Conservation (phyloP, 2,888 invertebrate species). For the Drosophila testacea region DNA sequence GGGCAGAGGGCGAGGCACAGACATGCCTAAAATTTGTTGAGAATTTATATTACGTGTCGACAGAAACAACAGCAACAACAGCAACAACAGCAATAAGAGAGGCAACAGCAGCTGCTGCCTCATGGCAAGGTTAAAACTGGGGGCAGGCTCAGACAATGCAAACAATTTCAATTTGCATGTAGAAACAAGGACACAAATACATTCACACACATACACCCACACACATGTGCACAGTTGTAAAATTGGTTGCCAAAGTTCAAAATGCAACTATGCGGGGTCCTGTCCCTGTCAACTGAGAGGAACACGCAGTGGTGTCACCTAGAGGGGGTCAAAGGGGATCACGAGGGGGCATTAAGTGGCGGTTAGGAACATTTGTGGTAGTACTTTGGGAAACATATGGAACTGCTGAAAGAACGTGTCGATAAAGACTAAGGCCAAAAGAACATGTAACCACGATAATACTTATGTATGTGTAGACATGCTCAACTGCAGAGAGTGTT, state of each 20-base stretch:
- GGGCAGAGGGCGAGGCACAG: conserved; percentile 13
- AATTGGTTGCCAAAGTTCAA: conserved; percentile 72
- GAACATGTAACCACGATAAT: conserved; percentile 42
- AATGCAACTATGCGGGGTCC: conserved; percentile 59
- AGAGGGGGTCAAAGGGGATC: background rate
- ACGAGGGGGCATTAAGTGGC: conserved; percentile 26
- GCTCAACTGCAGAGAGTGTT: conserved; percentile 6
- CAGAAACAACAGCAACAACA: conserved; percentile 57
- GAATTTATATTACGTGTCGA: conserved; percentile 79
- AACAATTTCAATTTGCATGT: conserved; percentile 81
- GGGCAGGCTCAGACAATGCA: conserved; percentile 71
- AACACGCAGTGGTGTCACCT: background rate
- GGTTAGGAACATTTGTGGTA: conserved; percentile 48
- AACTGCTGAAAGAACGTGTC: conserved; percentile 45
- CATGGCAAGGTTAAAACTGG: conserved; percentile 61
- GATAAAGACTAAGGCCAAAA: conserved; percentile 28
- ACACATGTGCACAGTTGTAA: conserved; percentile 23
- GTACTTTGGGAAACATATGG: conserved; percentile 29
- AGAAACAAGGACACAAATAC: conserved; percentile 60
- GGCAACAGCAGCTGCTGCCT: conserved; percentile 48
- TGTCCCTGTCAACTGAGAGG: conserved; percentile 43
- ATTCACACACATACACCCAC: conserved; percentile 13
- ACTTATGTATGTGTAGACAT: background rate
- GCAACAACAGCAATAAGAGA: conserved; percentile 43
- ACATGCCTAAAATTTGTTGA: conserved; percentile 70